Base-by-base conservation (phyloP, 2,797 vertebrate species). In the Platalea minor region DNA sequence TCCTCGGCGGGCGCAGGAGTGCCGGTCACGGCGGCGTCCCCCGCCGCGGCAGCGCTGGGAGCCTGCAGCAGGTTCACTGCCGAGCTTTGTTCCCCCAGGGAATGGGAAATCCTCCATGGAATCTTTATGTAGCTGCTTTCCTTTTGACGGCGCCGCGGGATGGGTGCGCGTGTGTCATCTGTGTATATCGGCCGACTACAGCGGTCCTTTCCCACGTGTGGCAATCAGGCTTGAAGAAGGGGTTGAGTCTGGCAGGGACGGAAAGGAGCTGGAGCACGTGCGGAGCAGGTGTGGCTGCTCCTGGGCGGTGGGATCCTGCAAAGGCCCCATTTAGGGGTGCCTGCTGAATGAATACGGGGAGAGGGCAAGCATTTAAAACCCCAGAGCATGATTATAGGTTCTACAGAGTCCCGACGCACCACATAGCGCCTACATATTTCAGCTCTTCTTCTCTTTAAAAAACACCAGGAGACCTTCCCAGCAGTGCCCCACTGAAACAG, bases 1-100 rank as follows among this genome's bases (percentile, higher is more conserved):
- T 25, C 33, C 77, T 31, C 10, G 5, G 24, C 3, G 2, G 43
- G 31, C 20, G 9, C 46, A n/a, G 45, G 31, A 68, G 29, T 15
- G 53, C 70, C 11, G 7, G 25, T 20, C 65, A 13, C 1, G 3
- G 13, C 2, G 1, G 3, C 7, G 23, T n/a, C 16, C 53, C 37
- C 37, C 0, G 3, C 7, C 2, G 68, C 2, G 1, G 65, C 29
- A 70, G 73, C 18, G 2, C 56, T 31, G n/a, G 79, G 45, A 72
- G 70, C 63, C 41, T 46, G 5, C 7, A 23, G 56, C 69, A 76
- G 64, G 45, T 60, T 80, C 39, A 10, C 21, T 18, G 61, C 59
- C 5, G 5, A 37, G 48, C 61, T 84, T 70, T 24, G 29, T 77
- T 53, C 69, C 29, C 7, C 31, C 63, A 2, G 25, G 10, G 37